Conservation (phyloP, 2,888 invertebrate species). For the Agrochola lychnidis region DNA sequence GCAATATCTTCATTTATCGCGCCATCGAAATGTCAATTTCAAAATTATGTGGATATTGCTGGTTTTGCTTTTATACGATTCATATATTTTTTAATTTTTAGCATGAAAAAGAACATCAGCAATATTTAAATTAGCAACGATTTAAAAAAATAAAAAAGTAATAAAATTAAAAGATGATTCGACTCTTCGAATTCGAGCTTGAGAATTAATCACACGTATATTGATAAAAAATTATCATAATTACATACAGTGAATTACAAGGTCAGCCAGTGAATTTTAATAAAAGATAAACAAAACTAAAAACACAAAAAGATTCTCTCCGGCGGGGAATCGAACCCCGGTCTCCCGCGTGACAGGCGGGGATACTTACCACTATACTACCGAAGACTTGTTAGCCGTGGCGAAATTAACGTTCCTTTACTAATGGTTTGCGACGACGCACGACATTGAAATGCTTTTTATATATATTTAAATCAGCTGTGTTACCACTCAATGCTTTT, state of each 20-base stretch:
- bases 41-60: no score
- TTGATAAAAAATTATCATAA: background rate
- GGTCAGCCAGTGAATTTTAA: background rate
- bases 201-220: background rate
- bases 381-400: background rate
- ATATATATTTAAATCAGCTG: rapidly evolving
- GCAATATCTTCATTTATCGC: no score
- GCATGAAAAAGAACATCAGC: background rate
- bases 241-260: background rate
- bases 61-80: no score
- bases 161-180: background rate
- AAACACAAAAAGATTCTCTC: conserved; percentile 62
- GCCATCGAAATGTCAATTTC: no score
- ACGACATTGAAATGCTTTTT: no score
- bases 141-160: background rate
- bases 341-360: conserved; percentile 91
- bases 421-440: background rate
- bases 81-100: background rate
- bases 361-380: conserved; percentile 91
- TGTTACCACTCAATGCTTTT: background rate
- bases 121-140: background rate
- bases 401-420: conserved; percentile 19
- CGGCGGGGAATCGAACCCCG: conserved; percentile 73
- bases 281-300: background rate
- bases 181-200: background rate